Conservation (phyloP, 2,113 vertebrate genomes). For the Harpagus bidentatus region DNA sequence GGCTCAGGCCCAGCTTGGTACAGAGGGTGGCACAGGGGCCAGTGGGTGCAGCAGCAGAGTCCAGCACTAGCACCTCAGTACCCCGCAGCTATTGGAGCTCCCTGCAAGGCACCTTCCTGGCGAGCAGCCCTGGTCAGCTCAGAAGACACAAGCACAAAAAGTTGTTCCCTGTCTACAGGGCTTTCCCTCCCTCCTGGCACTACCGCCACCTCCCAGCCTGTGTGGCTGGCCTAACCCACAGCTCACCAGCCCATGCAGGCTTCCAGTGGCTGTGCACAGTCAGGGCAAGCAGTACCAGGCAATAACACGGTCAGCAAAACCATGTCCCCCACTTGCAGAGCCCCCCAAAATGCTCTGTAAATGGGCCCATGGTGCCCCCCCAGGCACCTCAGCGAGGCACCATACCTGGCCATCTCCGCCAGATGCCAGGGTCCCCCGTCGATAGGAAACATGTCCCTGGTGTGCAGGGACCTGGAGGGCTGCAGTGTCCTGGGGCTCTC, state of each 20-base stretch:
- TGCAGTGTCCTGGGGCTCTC: not conserved
- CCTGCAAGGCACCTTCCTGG: not conserved
- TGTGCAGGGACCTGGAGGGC: not conserved
- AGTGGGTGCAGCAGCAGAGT: not conserved
- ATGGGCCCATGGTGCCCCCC: not conserved
- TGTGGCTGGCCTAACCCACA: fast-evolving
- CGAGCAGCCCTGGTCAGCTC: not conserved
- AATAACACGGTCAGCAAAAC: not conserved
- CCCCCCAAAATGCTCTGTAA: not conserved
- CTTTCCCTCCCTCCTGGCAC: not conserved
- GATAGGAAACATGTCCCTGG: not conserved
- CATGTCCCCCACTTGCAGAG: not conserved
- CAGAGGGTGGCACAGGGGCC: not conserved
- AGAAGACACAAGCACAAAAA: not conserved
- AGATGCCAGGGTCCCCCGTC: not conserved
- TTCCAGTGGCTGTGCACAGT: not conserved
- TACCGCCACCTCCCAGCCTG: not conserved
- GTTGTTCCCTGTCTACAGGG: not conserved
- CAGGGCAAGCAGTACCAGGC: fast-evolving
- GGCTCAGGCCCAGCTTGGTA: no score
- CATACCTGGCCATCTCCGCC: not conserved
- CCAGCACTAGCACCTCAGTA: not conserved
- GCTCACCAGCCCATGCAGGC: not conserved
- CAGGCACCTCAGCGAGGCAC: fast-evolving
- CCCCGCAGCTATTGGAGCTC: not conserved